These are phyloP conservation scores for Euplagia quadripunctaria DNA, from an alignment of 2,888 invertebrate species.

Conservation along the genomic window DNA sequence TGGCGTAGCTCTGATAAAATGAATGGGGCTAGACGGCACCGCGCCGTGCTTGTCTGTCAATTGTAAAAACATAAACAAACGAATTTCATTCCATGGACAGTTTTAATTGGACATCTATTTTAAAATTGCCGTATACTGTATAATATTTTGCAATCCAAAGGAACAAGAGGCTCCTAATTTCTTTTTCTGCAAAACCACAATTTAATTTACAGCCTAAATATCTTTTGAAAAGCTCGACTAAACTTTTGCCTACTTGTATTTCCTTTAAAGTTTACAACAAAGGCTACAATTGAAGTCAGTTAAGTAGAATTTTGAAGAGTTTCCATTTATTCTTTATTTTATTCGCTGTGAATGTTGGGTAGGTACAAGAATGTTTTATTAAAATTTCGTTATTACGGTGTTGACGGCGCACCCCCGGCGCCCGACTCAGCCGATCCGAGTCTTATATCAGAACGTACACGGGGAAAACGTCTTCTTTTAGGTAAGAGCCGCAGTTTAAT, in stretches of 20 bases:
- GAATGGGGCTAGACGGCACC: slow-evolving; percentile 60
- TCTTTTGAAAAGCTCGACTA: slow-evolving; percentile 46
- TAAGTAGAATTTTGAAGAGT: slow-evolving; percentile 64
- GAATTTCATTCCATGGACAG: slow-evolving; percentile 60
- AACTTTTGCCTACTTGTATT: slow-evolving; percentile 56
- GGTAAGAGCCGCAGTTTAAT: slow-evolving; percentile 72
- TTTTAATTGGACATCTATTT: slow-evolving; percentile 72
- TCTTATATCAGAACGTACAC: slow-evolving; percentile 52
- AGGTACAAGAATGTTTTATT: slow-evolving; percentile 73
- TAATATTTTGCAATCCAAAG: slow-evolving; percentile 49
- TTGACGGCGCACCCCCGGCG: slow-evolving; percentile 61
- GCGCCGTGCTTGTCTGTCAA: slow-evolving; percentile 61
- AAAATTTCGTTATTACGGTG: slow-evolving; percentile 78
- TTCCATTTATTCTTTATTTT: slow-evolving; percentile 66
- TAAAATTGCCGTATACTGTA: slow-evolving; percentile 52
- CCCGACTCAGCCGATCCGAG: slow-evolving; percentile 35
- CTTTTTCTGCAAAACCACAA: slow-evolving; percentile 45
- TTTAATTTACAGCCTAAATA: slow-evolving; percentile 47
- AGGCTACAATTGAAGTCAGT: slow-evolving; percentile 65
- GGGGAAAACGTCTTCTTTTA: slow-evolving; percentile 64
- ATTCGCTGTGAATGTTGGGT: slow-evolving; percentile 58
- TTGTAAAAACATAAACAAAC: slow-evolving; percentile 60
- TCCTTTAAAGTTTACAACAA: slow-evolving; percentile 64
- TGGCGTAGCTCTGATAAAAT: slow-evolving; percentile 67
- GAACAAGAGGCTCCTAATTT: slow-evolving; percentile 55